Base-by-base conservation (phyloP, 2,797 vertebrate species). In the Alca torda region DNA sequence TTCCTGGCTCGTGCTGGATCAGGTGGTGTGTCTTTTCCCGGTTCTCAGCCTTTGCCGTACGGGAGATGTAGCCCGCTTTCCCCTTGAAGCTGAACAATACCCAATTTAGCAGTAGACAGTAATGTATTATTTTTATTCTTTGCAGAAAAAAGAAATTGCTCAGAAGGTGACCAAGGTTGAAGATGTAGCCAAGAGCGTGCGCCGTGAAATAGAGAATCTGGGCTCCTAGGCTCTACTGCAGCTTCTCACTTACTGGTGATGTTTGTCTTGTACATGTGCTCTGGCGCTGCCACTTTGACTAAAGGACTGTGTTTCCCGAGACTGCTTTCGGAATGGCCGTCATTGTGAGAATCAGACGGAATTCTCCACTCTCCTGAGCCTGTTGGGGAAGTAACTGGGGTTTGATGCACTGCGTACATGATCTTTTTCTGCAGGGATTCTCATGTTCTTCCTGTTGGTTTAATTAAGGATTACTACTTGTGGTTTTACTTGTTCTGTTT, bases 121-220 rank as follows among this genome's bases (percentile, higher is more conserved):
- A 73, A 90, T 0, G 1, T 20, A 17, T 11, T 56, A 3, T 20
- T 92, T 93, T 60, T 67, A 19, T 63, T 89, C 50, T 70, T 87
- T 83, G 20, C 93, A 96, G 95, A 95, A 84, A 73, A 97, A 92
- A 51, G 20, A 72, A 16, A 39, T 96, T 63, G 94, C 78, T 63
- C 90, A 87, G 91, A 96, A 87, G 90, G 73, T 72, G 46, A 59
- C 20, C 0, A 54, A 63, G 1, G 13, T 97, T 18, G 79, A 92
- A 75, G 87, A 95, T 1, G 54, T 39, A 37, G 94, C 96, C 37
- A 86, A 89, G 50, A 20, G 1, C 0, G 59, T 46, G 7, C 96
- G 89, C 1, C 63, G 6, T 14, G 4, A 67, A 15, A 97, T 97
- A 76, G 53, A 89, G 79, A 73, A 87, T 8, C 54, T 96, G 41